Percentiles rank a stretch among this genome's conserved stretches.
phyloP scores from a whole-genome alignment of 1,140 invertebrate genomes.

The Lepidotrigona ventralis region DNA sequence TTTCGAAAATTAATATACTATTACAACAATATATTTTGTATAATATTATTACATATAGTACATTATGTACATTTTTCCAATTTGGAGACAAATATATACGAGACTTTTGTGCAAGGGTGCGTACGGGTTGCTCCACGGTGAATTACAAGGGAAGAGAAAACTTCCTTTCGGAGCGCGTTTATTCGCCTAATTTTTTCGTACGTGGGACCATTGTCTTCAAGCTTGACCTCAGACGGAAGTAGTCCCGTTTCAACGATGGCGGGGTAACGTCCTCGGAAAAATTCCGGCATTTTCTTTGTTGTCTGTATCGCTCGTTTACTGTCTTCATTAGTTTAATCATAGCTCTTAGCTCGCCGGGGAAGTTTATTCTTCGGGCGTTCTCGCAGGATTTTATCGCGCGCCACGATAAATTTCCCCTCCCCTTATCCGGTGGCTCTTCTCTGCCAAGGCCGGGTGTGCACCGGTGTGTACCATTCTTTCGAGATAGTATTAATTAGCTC shows the following conservation, averaged over 20 bases:
- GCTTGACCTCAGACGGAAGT: background rate
- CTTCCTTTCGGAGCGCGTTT: background rate
- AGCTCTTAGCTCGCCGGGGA: conserved; percentile 12
- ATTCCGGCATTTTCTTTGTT: conserved; percentile 42
- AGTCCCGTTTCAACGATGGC: background rate
- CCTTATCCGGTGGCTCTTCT: conserved; percentile 4
- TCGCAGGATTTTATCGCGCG: conserved; percentile 47
- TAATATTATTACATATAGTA: too few species aligned
- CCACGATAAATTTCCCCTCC: conserved; percentile 52
- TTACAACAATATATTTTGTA: too few species aligned
- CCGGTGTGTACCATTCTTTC: conserved; percentile 22
- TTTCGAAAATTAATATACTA: too few species aligned
- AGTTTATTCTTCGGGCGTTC: conserved; percentile 45
- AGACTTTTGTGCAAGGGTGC: too few species aligned
- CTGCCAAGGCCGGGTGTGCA: conserved; percentile 1
- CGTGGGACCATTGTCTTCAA: too few species aligned
- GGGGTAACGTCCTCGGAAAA: background rate
- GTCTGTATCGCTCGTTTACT: conserved; percentile 48
- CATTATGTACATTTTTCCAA: too few species aligned
- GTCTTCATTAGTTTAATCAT: conserved; percentile 63
- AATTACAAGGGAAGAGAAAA: background rate
- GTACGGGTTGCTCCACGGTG: background rate
- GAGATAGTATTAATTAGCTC: conserved; percentile 59
- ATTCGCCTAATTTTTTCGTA: conserved; percentile 4
- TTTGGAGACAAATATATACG: too few species aligned